Conservation (phyloP, 2,888 invertebrate species). For the Molorchus minor region DNA sequence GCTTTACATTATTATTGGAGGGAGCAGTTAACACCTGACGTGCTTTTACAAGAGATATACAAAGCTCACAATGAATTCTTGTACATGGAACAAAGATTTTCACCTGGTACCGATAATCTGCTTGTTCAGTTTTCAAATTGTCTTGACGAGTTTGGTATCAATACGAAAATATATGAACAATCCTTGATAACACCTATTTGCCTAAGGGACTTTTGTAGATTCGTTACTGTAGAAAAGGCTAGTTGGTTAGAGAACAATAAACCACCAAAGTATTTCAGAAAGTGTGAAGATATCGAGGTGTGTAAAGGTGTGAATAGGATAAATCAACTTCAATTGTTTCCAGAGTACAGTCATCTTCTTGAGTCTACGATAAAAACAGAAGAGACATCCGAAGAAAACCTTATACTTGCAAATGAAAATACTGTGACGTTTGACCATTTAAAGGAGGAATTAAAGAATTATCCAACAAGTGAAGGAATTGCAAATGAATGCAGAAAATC, state of each 20-base stretch:
- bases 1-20: constrained; percentile 44
- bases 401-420: neutral
- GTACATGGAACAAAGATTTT: constrained; percentile 42
- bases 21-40: constrained; percentile 44
- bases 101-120: constrained; percentile 45
- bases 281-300: constrained; percentile 32
- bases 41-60: constrained; percentile 45
- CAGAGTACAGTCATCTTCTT: constrained; percentile 41
- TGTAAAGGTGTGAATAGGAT: constrained; percentile 44
- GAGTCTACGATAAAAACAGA: constrained; percentile 26
- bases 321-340: constrained; percentile 35
- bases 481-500: constrained; percentile 30
- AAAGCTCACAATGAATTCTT: constrained; percentile 40
- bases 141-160: constrained; percentile 48
- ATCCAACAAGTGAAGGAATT: constrained; percentile 37
- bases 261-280: constrained; percentile 30
- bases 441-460: constrained; percentile 39
- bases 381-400: constrained; percentile 9
- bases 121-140: constrained; percentile 46
- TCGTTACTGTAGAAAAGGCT: constrained; percentile 37
- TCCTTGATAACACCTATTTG: constrained; percentile 47
- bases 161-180: constrained; percentile 42
- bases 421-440: constrained; percentile 40
- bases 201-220: constrained; percentile 52
- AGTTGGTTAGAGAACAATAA: constrained; percentile 43